These are phyloP conservation scores for Microhierax caerulescens DNA, from an alignment of 2,797 vertebrate genomes.

Conservation along the genomic window DNA sequence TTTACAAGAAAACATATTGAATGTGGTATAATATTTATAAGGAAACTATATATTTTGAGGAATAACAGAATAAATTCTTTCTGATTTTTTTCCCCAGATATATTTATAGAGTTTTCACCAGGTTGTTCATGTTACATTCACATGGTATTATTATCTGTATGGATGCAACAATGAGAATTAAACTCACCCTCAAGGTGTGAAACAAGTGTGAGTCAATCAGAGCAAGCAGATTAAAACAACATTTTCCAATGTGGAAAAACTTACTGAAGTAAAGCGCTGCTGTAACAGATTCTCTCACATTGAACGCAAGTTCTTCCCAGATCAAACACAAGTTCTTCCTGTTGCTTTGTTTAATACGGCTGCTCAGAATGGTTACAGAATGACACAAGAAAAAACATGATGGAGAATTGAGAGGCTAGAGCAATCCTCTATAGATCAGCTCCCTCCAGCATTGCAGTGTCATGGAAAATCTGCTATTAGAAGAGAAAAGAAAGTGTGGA, in stretches of 20 bases:
- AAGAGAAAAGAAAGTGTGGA: neutral
- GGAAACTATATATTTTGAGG: neutral
- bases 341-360: neutral
- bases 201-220: neutral
- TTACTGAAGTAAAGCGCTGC: neutral
- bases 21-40: neutral
- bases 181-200: neutral
- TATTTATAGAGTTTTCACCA: neutral
- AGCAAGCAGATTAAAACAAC: neutral
- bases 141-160: neutral
- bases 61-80: neutral
- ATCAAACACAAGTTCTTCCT: neutral
- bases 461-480: neutral
- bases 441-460: neutral
- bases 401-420: neutral
- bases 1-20: neutral
- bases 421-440: neutral
- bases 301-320: neutral
- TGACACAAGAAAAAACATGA: neutral
- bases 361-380: neutral
- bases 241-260: neutral
- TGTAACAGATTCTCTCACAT: neutral
- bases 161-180: neutral
- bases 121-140: neutral
- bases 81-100: neutral